phyloP scores from a whole-genome alignment of 2,113 vertebrate species.

The Uria lomvia region DNA sequence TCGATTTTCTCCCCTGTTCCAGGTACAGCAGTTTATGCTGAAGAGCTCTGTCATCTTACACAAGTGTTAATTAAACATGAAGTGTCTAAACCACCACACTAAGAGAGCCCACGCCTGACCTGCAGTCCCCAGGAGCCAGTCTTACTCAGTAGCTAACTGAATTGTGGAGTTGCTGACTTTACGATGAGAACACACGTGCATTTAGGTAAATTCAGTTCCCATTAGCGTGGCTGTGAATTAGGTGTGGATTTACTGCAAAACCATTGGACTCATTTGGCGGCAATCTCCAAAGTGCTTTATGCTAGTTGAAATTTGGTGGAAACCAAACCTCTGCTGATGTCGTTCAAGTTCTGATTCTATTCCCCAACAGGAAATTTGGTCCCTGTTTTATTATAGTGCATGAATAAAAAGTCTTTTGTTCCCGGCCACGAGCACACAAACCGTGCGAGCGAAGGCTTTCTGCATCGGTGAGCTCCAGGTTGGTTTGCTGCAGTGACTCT shows the following conservation, averaged over 20 bases:
- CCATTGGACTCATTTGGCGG: background rate
- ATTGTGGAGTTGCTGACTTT: background rate
- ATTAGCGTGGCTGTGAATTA: background rate
- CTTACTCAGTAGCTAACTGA: background rate
- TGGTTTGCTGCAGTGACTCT: background rate
- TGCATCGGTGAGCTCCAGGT: background rate
- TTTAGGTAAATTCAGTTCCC: background rate
- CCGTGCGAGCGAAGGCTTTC: background rate
- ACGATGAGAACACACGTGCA: background rate
- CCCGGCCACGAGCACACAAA: background rate
- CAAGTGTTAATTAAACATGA: background rate
- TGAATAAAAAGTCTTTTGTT: background rate
- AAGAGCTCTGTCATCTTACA: background rate
- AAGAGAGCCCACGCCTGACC: background rate
- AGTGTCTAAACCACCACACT: background rate
- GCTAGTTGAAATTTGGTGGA: background rate
- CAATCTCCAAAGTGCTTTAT: background rate
- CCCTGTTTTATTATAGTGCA: background rate
- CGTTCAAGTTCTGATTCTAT: background rate
- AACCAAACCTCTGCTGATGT: background rate
- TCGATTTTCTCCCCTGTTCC: background rate
- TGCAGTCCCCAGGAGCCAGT: background rate
- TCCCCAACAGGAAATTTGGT: background rate
- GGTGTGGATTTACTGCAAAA: background rate
- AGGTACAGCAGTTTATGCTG: background rate